Base-by-base conservation (phyloP, 2,797 vertebrate species). In the Lates japonicus region DNA sequence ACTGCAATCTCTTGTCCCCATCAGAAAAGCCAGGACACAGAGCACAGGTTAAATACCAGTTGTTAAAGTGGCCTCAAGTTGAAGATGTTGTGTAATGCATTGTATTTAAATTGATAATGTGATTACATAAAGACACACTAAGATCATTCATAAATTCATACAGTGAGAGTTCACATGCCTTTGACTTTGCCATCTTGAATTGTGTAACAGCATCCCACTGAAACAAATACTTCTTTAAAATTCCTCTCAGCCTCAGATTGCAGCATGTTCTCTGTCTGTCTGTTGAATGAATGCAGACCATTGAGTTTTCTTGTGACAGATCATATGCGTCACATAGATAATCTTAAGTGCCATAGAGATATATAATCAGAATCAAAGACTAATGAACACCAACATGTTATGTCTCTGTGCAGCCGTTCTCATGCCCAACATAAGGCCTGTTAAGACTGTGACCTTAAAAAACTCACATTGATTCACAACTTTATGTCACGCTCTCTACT, bases 301-400 rank as follows among this genome's bases (percentile, higher is more conserved):
- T 57, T 57, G 66, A 73, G 55, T n/a, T 61, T 44, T 77, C 44
- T 51, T 64, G 52, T 78, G 74, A 79, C 41, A 71, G 17, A 52
- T 81, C 2, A 60, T 41, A 69, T 66, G 70, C 67, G 59, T 86
- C 84, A 82, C 7, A 80, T 31, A 54, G 74, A 85, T 85, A 78
- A 79, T 37, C 77, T 48, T 44, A 60, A 68, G 17, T 58, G 41
- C 42, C 58, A 51, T 9, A 9, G 55, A 80, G 73, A 83, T 85
- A 83, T 22, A 68, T 62, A 84, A 76, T 87, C 76, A 60, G 41
- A 58, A 48, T 51, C 39, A 57, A 58, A 81, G 35, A 41, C 33
- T 48, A 46, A 61, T 52, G 46, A 70, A 62, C 17, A 42, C 35
- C 19, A 12, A 66, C 58, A 69, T 78, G 70, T 69, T 74, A 42